phyloP scores from a whole-genome alignment of 2,113 vertebrate genomes.

The Numida meleagris region DNA sequence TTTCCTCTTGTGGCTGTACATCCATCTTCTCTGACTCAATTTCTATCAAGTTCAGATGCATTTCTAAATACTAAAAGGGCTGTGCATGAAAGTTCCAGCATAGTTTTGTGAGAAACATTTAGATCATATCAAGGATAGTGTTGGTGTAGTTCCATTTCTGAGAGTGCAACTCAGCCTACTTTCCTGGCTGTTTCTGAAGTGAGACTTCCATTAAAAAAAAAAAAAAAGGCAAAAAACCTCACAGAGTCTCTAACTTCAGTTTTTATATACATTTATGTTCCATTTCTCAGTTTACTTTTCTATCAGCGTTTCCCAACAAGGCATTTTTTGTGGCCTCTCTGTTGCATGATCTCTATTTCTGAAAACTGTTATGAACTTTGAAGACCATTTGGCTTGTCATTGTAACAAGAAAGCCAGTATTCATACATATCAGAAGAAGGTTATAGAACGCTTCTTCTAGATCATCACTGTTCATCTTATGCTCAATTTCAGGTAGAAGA shows the following conservation, averaged over 20 bases:
- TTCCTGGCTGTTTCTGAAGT: background rate
- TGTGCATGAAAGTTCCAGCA: background rate
- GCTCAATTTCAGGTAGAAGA: background rate
- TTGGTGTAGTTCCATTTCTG: background rate
- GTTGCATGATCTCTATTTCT: background rate
- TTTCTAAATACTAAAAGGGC: background rate
- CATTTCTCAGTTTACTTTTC: background rate
- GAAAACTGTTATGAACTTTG: background rate
- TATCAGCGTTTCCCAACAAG: background rate
- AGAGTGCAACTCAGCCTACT: background rate
- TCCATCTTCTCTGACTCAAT: background rate
- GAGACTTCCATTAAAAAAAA: rapidly evolving
- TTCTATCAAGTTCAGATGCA: background rate
- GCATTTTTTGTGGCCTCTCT: background rate
- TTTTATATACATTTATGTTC: background rate
- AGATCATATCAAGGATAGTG: background rate
- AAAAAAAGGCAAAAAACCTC: background rate
- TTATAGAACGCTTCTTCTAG: background rate
- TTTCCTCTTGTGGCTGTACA: background rate
- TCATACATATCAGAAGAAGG: background rate
- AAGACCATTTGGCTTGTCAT: background rate
- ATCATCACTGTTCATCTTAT: background rate
- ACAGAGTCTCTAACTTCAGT: background rate
- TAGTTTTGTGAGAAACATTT: background rate
- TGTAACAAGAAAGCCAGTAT: background rate